Conservation (phyloP, 2,888 invertebrate genomes). For the Steromphala cineraria region DNA sequence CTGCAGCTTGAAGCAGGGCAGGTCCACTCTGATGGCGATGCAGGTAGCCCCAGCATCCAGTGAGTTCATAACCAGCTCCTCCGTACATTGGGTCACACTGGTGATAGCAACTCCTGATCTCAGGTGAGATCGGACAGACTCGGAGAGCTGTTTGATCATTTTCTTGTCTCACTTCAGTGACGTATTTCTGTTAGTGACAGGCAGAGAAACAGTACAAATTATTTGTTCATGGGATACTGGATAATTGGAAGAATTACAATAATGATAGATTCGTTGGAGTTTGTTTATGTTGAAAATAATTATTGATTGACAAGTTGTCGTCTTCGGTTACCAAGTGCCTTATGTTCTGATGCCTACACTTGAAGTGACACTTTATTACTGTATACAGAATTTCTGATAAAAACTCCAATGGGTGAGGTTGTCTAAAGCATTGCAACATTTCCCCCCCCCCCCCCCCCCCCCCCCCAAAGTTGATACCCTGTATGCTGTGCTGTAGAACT, state of each 20-base stretch:
- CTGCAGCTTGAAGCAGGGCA: conserved; percentile 81
- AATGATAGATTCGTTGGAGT: neutral
- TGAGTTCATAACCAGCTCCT: conserved; percentile 83
- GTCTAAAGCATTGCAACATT: too few species aligned
- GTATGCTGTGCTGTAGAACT: too few species aligned
- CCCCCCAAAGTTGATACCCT: too few species aligned
- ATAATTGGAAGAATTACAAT: neutral
- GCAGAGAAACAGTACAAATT: too few species aligned
- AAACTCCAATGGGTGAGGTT: too few species aligned
- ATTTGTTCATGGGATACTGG: neutral
- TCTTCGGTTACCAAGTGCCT: too few species aligned
- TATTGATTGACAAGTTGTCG: too few species aligned
- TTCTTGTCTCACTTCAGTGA: neutral
- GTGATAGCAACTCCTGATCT: conserved; percentile 80
- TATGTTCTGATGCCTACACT: too few species aligned
- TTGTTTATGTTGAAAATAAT: too few species aligned
- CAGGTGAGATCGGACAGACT: conserved; percentile 78
- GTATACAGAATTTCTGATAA: too few species aligned
- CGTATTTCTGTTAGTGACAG: neutral
- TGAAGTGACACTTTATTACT: too few species aligned
- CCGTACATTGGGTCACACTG: conserved; percentile 79
- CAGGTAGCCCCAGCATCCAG: conserved; percentile 83
- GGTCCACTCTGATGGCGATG: conserved; percentile 83
- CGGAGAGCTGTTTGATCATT: conserved; percentile 61
- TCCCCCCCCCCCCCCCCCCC: too few species aligned